Evolutionary conservation across 2,113 vertebrate species (phyloP), one percentile per base, ranked within the genome.

Genomic region (Catharus bicknelli): DNA sequence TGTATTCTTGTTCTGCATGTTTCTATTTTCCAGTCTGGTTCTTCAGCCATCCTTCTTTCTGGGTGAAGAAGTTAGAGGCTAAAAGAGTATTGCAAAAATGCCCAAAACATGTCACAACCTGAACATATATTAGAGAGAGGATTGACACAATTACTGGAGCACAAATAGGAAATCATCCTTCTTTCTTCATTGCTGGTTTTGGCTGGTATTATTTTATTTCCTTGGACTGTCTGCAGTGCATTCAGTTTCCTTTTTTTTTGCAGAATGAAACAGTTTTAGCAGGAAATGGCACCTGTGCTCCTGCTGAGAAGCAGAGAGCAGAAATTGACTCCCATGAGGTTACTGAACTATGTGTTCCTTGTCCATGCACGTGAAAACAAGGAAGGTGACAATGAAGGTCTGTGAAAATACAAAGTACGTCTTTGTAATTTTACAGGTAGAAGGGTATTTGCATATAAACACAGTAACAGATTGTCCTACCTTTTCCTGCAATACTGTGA

Each of bases 1-100:
- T 22, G 3, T 54, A 9, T 36, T 36, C 4, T 59, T 72, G 1
- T 48, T 94, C 30, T 64, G 2, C 9, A 4, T 67, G 19, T 67
- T 63, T 55, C 16, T 75, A 0, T 82, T 83, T 89, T 7, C 25
- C 9, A 47, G 34, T 29, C 26, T 48, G 16, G 11, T 32, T 95
- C 34, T 43, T 94, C 47, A 34, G 3, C 21, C 0, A 0, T 32
- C 2, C 0, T 63, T 32, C 10, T 80, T 64, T 77, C 50, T 69
- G 10, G 3, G 11, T 74, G 14, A 26, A 26, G 47, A 54, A 78
- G 12, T 20, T 12, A 74, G 5, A 13, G 16, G 1, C 8, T 59
- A 21, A 78, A 86, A 69, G 64, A 29, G 16, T 59, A 17, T 47
- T 54, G 63, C 10, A 59, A 17, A 83, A 21, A 29, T 14, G 2